Evolutionary conservation across 1,140 invertebrate genomes (phyloP).

Genomic region (Diachasma alloeum): DNA sequence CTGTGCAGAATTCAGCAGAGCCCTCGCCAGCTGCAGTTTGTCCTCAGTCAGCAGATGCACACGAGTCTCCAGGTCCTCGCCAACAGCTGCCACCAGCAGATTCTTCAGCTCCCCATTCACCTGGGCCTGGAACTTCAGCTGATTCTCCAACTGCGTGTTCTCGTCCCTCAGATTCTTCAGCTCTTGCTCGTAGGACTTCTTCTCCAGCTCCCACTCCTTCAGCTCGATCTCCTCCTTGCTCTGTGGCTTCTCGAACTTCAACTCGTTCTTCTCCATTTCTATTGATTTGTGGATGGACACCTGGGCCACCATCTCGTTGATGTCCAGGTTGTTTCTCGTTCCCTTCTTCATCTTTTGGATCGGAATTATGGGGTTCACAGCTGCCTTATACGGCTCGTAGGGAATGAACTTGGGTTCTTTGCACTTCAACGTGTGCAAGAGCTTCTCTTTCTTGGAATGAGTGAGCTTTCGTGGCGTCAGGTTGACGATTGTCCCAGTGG

Average conservation of each 20-base stretch:
- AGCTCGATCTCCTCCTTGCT: conserved; percentile 39
- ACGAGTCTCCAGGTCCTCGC: conserved; percentile 89
- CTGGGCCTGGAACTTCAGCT: conserved; percentile 75
- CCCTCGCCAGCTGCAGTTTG: conserved; percentile 85
- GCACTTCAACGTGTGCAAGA: conserved; percentile 64
- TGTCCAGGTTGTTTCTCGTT: conserved; percentile 73
- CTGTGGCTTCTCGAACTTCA: conserved; percentile 39
- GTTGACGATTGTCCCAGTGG: conserved; percentile 63
- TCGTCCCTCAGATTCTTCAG: conserved; percentile 69
- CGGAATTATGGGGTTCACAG: conserved; percentile 79
- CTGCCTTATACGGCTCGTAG: conserved; percentile 88
- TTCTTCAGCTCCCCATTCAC: conserved; percentile 94
- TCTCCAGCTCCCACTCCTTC: conserved; percentile 48
- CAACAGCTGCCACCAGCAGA: conserved; percentile 90
- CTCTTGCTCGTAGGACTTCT: conserved; percentile 64
- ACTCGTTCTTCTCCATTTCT: conserved; percentile 45
- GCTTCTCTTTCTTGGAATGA: conserved; percentile 54
- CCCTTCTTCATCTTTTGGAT: conserved; percentile 63
- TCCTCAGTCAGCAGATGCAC: conserved; percentile 91
- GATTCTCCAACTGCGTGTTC: conserved; percentile 73
- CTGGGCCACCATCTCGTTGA: conserved; percentile 73
- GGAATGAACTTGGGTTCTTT: conserved; percentile 87
- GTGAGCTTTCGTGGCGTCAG: conserved; percentile 55
- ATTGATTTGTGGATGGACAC: conserved; percentile 68
- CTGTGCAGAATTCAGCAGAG: conserved; percentile 84